Evolutionary conservation across 2,888 invertebrate genomes (phyloP).

Genomic region (Synanthedon tipuliformis): DNA sequence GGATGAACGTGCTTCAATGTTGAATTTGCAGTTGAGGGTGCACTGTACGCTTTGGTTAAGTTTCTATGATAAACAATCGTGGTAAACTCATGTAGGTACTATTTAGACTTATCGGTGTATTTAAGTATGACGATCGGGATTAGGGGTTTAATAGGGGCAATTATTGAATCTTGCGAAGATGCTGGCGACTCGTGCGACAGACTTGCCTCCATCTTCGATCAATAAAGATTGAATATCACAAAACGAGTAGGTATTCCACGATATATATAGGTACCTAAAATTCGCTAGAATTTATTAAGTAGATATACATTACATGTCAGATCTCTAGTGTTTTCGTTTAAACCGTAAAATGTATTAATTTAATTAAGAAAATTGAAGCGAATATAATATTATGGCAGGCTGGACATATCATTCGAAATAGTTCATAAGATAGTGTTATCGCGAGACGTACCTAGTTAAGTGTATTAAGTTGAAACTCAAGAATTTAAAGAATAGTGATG

Average conservation of each 20-base stretch:
- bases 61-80: conserved; percentile 12
- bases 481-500: conserved; percentile 64
- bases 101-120: conserved; percentile 8
- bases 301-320: conserved; percentile 29
- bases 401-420: conserved; percentile 59
- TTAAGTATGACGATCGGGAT: conserved; percentile 37
- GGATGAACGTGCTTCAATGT: conserved; percentile 27
- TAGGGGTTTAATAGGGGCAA: conserved; percentile 47
- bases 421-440: conserved; percentile 61
- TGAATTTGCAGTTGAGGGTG: conserved; percentile 41
- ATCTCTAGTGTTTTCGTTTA: conserved; percentile 58
- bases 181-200: conserved; percentile 60
- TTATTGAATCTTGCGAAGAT: conserved; percentile 43
- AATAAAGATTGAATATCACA: conserved; percentile 36
- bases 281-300: conserved; percentile 42
- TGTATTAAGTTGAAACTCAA: conserved; percentile 62
- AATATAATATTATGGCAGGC: conserved; percentile 35
- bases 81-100: not conserved
- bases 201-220: conserved; percentile 64
- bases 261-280: conserved; percentile 39
- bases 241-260: conserved; percentile 42
- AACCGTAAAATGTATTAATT: conserved; percentile 54
- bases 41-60: conserved; percentile 21
- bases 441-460: conserved; percentile 63
- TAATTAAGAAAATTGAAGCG: conserved; percentile 52